These are phyloP conservation scores for Sylvia borin DNA, from an alignment of 2,797 vertebrate species.

Conservation along the genomic window DNA sequence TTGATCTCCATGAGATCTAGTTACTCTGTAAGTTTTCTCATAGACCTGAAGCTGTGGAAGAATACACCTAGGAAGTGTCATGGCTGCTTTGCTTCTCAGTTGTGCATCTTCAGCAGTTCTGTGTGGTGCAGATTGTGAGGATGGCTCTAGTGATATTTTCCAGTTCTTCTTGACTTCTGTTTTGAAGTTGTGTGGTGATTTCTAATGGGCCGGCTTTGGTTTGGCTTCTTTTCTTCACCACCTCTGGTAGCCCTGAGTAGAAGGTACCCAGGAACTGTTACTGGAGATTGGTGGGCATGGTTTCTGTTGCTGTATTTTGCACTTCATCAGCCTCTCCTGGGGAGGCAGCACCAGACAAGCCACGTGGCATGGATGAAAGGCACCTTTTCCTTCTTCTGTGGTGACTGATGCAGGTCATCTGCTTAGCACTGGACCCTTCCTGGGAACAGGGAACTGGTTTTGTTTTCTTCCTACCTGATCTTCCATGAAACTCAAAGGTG, in stretches of 20 bases:
- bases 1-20: background rate
- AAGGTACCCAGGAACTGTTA: background rate
- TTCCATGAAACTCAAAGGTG: background rate
- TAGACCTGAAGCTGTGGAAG: background rate
- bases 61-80: background rate
- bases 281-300: background rate
- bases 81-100: background rate
- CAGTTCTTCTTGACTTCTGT: background rate
- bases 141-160: background rate
- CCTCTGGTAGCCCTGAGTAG: background rate
- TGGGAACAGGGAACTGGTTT: background rate
- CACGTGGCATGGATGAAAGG: background rate
- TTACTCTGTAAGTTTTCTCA: background rate
- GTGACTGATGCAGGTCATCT: background rate
- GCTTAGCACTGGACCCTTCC: background rate
- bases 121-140: fast-evolving
- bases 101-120: background rate
- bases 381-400: background rate
- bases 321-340: background rate
- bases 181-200: background rate
- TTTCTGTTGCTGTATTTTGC: background rate
- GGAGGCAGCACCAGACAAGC: background rate
- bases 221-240: background rate
- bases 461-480: background rate
- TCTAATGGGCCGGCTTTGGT: fast-evolving